Base-by-base conservation (phyloP, 2,113 vertebrate genomes). In the Pterocles gutturalis region DNA sequence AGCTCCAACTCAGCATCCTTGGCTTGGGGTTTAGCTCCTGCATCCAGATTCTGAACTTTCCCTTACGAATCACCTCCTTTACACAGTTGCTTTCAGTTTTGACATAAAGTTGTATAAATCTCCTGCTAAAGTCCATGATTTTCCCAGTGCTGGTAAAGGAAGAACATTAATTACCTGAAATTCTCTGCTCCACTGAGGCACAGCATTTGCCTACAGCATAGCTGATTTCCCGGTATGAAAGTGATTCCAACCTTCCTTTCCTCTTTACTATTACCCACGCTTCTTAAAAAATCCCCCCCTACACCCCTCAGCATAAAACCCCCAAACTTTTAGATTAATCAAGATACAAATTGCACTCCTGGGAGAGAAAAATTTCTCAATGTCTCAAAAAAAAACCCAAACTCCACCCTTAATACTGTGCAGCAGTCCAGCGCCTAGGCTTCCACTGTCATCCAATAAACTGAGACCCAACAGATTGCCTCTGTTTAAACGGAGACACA, bases 151-250 rank as follows among this genome's bases (percentile, higher is more conserved):
- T 94, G 93, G 45, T 65, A 76, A 85, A 95, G 53, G 83, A 89
- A 77, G 93, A 96, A 62, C 95, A 87, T 96, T 97, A 95, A 97
- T 96, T 96, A 97, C 95, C 95, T 96, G 93, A 93, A 94, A 95
- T 73, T 76, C 90, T 96, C 90, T 93, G 96, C 94, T 97, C 91
- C 87, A 49, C 93, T 70, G 91, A 93, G 96, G 96, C 78, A 65
- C 82, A 73, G 96, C 82, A 54, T 85, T 94, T 93, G 91, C 96
- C 93, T 96, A 46, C 81, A 95, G 96, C 96, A 72, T 20, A 16
- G 89, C 91, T 96, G 91, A 85, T 76, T 72, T 77, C 75, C 84
- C 18, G 7, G 31, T 41, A 85, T 29, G 58, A 93, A 92, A 87
- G 34, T 0, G 1, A 76, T 65, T 79, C 72, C 61, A 57, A 51